Base-by-base conservation (phyloP, 1,140 invertebrate species). In the Andricus grossulariae region DNA sequence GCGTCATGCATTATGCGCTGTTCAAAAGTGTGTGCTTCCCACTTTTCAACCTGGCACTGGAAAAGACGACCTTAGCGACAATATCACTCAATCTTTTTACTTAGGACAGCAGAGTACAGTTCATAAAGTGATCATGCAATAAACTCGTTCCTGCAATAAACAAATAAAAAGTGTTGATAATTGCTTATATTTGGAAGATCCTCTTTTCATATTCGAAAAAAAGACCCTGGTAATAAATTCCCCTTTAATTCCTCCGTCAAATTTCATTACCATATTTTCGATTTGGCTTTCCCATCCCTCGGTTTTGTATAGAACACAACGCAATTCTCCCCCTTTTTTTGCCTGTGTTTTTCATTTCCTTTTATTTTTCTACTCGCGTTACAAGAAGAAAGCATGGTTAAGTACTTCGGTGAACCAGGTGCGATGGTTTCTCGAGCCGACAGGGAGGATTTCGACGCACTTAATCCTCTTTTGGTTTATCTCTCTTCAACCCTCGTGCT, bases 321-420 rank as follows among this genome's bases (percentile, higher is more conserved):
- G 21, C 3, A 25, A n/a, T 32, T 13, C 39, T 66, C 13, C 25
- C 19, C 25, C 45, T 66, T 39, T 32, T 66, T 10, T 55, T 55
- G 21, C 25, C 4, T 16, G 32, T 32, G 2, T 66, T 66, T n/a
- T 32, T 66, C 60, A 66, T 66, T 66, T 10, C 55, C 19, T 66
- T 45, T 39, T 45, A 2, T 66, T 15, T 66, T 39, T 39, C 25
- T 21, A 66, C 60, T 66, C 15, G 13, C 5, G 60, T 32, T n/a
- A 39, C 60, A 66, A 66, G 60, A 66, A 66, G 60, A 66, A 39
- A 39, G 57, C 21, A 66, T 55, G 18, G 25, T 32, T 32, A 32
- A 66, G 39, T 66, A 66, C 57, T 66, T 66, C 8, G 11, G 80
- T 80, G 82, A 77, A 83, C 83, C 83, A 84, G 83, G 83, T 84